These are phyloP conservation scores for Anarhynchus alexandrinus DNA, from an alignment of 2,113 vertebrate species.

Conservation along the genomic window DNA sequence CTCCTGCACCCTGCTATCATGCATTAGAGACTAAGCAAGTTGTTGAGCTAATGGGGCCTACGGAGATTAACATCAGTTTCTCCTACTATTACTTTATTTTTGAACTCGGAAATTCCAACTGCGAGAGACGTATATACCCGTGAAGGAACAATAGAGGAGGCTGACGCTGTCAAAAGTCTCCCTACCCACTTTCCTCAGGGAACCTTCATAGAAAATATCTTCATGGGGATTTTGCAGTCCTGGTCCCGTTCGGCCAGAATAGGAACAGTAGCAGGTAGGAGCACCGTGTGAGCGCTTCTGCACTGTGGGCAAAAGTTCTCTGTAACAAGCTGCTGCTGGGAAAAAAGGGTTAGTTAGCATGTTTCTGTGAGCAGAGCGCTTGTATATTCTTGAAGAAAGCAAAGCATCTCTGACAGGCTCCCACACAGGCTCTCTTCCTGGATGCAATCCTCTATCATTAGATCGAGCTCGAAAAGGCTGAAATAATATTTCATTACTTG, in stretches of 20 bases:
- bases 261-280: background rate
- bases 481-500: background rate
- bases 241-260: background rate
- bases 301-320: background rate
- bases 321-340: background rate
- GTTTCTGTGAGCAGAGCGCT: background rate
- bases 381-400: background rate
- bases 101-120: background rate
- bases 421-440: background rate
- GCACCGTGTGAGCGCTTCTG: background rate
- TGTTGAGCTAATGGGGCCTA: constrained; percentile 10
- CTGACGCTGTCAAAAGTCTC: background rate
- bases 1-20: background rate
- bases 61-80: constrained; percentile 10
- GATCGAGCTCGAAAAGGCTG: background rate
- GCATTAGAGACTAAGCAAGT: background rate
- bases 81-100: background rate
- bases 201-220: background rate
- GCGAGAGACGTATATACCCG: background rate
- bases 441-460: background rate
- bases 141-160: background rate
- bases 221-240: background rate
- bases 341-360: background rate
- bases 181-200: background rate
- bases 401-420: background rate